These are phyloP conservation scores for Phenacoccus solenopsis DNA, from an alignment of 1,140 invertebrate species.

Conservation along the genomic window DNA sequence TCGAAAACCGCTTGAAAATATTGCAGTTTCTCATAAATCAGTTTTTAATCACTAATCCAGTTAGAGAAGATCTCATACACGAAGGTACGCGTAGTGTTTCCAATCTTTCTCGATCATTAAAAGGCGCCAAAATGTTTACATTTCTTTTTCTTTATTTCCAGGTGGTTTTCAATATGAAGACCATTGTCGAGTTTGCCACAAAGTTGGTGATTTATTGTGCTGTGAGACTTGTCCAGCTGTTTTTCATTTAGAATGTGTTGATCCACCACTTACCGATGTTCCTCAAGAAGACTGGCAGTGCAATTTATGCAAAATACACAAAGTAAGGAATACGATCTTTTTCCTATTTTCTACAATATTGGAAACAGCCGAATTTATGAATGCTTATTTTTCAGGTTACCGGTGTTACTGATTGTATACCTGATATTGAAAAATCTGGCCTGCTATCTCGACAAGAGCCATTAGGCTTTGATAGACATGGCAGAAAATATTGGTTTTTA, in stretches of 20 bases:
- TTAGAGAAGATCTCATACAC: slow-evolving; percentile 82
- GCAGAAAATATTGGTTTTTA: slow-evolving; percentile 93
- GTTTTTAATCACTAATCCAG: slow-evolving; percentile 83
- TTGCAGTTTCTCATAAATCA: slow-evolving; percentile 85
- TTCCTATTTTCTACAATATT: neutral
- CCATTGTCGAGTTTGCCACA: slow-evolving; percentile 88
- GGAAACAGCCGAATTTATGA: no score
- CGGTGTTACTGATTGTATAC: slow-evolving; percentile 84
- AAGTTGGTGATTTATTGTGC: slow-evolving; percentile 85
- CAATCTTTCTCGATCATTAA: neutral
- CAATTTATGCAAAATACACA: slow-evolving; percentile 78
- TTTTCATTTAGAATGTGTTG: slow-evolving; percentile 90
- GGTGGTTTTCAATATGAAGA: slow-evolving; percentile 88
- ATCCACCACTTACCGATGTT: slow-evolving; percentile 82
- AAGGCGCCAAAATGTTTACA: neutral
- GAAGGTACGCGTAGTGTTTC: slow-evolving; percentile 49
- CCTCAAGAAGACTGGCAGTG: slow-evolving; percentile 96
- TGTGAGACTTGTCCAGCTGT: slow-evolving; percentile 95
- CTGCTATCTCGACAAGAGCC: slow-evolving; percentile 82
- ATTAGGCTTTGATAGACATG: slow-evolving; percentile 85
- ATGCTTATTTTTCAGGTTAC: slow-evolving; percentile 36
- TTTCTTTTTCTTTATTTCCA: slow-evolving; percentile 34
- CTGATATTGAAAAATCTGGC: slow-evolving; percentile 83
- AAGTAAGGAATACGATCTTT: slow-evolving; percentile 40
- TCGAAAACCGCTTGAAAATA: slow-evolving; percentile 72